These are phyloP conservation scores for Astur gentilis DNA, from an alignment of 2,113 vertebrate species.

Conservation along the genomic window DNA sequence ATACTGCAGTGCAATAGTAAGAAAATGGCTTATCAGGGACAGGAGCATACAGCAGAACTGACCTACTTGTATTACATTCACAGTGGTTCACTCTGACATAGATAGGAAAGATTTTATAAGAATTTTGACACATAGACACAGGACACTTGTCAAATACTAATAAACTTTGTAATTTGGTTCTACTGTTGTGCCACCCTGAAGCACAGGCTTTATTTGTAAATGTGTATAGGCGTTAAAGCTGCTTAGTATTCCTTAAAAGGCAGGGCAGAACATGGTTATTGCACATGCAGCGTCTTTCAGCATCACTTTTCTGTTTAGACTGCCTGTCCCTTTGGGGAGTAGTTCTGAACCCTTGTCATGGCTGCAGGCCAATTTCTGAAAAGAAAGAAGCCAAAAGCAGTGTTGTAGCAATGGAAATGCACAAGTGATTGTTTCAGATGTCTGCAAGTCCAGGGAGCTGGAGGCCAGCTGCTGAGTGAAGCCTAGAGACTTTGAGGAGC, in stretches of 20 bases:
- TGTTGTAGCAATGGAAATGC: neutral
- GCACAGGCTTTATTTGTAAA: neutral
- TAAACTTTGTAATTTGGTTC: neutral
- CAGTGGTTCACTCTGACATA: neutral
- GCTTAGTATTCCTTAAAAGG: neutral
- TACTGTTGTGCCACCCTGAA: neutral
- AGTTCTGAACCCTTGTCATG: neutral
- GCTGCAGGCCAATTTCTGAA: neutral
- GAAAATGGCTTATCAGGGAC: neutral
- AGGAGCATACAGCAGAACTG: neutral
- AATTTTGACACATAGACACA: neutral
- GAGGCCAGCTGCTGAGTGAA: neutral
- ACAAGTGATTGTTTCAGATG: neutral
- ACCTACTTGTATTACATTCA: neutral
- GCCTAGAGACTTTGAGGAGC: neutral
- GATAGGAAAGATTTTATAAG: neutral
- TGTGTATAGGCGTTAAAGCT: neutral
- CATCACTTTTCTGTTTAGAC: neutral
- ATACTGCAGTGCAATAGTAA: neutral
- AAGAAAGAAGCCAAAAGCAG: neutral
- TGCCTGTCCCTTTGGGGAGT: neutral
- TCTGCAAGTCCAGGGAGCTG: neutral
- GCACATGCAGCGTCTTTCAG: neutral
- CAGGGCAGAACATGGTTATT: neutral
- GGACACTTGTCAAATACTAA: neutral